phyloP scores from a whole-genome alignment of 2,888 invertebrate species.

The Nymphalis polychloros region DNA sequence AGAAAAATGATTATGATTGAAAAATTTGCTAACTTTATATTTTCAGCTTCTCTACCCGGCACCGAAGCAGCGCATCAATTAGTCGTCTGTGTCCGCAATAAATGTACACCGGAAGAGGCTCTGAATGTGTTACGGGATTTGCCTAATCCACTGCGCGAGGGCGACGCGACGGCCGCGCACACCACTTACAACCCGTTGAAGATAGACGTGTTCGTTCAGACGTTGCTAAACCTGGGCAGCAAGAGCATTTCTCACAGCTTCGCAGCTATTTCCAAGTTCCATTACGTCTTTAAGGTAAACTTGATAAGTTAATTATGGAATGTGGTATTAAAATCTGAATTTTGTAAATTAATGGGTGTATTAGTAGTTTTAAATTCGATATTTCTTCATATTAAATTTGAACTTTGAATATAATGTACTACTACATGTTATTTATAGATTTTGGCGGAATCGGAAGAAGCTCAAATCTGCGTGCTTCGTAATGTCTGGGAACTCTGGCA shows the following conservation, averaged over 20 bases:
- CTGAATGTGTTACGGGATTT: conserved; percentile 92
- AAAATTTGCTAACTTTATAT: not conserved
- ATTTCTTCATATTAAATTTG: too few species aligned
- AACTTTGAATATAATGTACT: too few species aligned
- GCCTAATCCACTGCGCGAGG: conserved; percentile 90
- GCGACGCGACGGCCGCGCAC: conserved; percentile 83
- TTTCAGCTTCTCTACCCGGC: conserved; percentile 87
- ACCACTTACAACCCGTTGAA: conserved; percentile 94
- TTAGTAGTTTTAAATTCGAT: too few species aligned
- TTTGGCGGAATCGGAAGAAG: conserved; percentile 95
- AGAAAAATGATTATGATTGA: too few species aligned
- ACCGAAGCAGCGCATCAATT: conserved; percentile 92
- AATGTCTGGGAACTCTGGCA: conserved; percentile 98
- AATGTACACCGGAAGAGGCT: conserved; percentile 95
- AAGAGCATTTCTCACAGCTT: conserved; percentile 99
- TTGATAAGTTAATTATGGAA: not conserved
- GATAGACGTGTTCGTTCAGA: conserved; percentile 98
- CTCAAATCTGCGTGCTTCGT: conserved; percentile 95
- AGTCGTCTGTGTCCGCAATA: conserved; percentile 92
- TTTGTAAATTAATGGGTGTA: too few species aligned
- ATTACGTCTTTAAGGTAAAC: conserved; percentile 91
- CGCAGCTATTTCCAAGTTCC: conserved; percentile 98
- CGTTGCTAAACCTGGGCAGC: conserved; percentile 94
- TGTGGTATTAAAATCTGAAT: too few species aligned
- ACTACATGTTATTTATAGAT: conserved; percentile 74